Percentiles rank a stretch among this genome's conserved stretches.
These are phyloP conservation scores for Danio rerio DNA, from an alignment of 2,113 vertebrate species.

Conservation along the genomic window GRCz12tu NC_133185.1:17515001-17515500, in stretches of 20 bases:
- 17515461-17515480: too few species aligned
- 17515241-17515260: not conserved
- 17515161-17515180: slow-evolving; percentile 53
- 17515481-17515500: too few species aligned
- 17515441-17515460: too few species aligned
- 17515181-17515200: slow-evolving; percentile 69
- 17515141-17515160: not conserved
- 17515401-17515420: too few species aligned
- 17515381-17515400: slow-evolving; percentile 43
- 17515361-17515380: slow-evolving; percentile 63
- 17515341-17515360: slow-evolving; percentile 64
- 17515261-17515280: not conserved
- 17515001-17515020: slow-evolving; percentile 59
- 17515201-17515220: slow-evolving; percentile 45
- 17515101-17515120: not conserved
- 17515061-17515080: slow-evolving; percentile 30
- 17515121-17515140: slow-evolving; percentile 28
- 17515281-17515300: slow-evolving; percentile 1
- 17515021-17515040: slow-evolving; percentile 54
- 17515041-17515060: not conserved
- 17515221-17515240: slow-evolving; percentile 60
- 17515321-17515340: slow-evolving; percentile 68
- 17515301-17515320: slow-evolving; percentile 61
- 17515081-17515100: slow-evolving; percentile 45
- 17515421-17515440: too few species aligned